Evolutionary conservation across 2,113 vertebrate species (phyloP), one percentile per base, ranked within the genome.

Genomic region (Mormyrus lacerda): DNA sequence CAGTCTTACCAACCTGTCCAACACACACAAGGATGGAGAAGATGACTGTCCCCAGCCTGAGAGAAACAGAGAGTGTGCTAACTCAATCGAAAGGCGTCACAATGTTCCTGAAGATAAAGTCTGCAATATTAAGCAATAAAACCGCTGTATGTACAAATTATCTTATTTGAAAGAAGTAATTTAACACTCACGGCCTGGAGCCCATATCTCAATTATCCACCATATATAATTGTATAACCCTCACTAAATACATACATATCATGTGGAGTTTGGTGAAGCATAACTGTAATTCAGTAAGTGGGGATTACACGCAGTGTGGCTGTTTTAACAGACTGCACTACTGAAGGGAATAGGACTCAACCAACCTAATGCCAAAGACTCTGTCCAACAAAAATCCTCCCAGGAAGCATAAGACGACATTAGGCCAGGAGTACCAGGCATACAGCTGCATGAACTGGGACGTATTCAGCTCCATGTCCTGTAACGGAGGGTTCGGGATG

Each of bases 361-460:
- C 94, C 92, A 90, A 99, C 98, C 98, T 95, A 93, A 99, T 97
- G 35, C 98, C 98, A 95, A 99, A 99, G 0, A 99, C 96, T 82
- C 97, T 95, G 92, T 99, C 98, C 11, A 99, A 94, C 61, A 99
- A 92, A 94, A 99, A 99, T 0, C 98, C 98, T 8, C 98, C 98
- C 1, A 99, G 95, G 93, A 99, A 99, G 94, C 98, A 99, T 17
- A 99, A 96, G 3, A 99, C 61, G 35, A 99, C 98, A 0, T 99
- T 99, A 89, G 98, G 98, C 98, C 98, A 99, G 3, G 98, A 99
- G 91, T 99, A 99, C 97, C 98, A 99, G 53, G 98, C 97, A 19
- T 99, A 99, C 9, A 99, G 95, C 0, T 97, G 95, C 98, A 99
- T 99, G 95, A 99, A 99, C 58, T 92, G 90, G 0, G 96, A 95